These are phyloP conservation scores for Drosophila incognita DNA, from an alignment of 2,888 invertebrate species.

Conservation along the genomic window DNA sequence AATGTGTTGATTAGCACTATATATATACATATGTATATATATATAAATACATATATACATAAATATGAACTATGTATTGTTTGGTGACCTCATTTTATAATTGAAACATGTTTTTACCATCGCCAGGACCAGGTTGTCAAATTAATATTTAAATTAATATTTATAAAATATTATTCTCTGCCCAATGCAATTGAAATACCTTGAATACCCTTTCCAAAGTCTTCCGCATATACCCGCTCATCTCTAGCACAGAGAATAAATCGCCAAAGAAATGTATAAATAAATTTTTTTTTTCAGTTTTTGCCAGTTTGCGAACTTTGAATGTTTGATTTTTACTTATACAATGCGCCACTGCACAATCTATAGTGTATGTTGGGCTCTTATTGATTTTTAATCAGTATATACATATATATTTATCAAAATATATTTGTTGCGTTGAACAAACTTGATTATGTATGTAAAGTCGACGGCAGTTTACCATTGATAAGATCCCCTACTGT, in stretches of 20 bases:
- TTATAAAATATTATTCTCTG: not conserved
- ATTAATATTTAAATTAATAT: not conserved
- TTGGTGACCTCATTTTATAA: not conserved
- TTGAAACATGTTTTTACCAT: not conserved
- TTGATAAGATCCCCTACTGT: slow-evolving; percentile 28
- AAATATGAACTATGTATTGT: not conserved
- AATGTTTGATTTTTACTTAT: not conserved
- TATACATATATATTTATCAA: not conserved
- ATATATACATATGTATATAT: fast-evolving
- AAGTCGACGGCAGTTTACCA: slow-evolving; percentile 32
- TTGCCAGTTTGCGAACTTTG: slow-evolving; percentile 4
- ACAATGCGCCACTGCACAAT: slow-evolving; percentile 14
- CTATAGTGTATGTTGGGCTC: slow-evolving; percentile 1
- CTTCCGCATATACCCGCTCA: not conserved
- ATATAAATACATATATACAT: not conserved
- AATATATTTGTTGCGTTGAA: slow-evolving; percentile 25
- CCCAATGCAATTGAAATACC: not conserved
- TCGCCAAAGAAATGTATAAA: not conserved
- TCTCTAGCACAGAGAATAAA: slow-evolving; percentile 2
- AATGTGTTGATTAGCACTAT: not conserved
- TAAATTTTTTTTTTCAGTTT: slow-evolving; percentile 3
- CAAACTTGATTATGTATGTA: slow-evolving; percentile 14
- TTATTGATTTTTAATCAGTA: slow-evolving; percentile 28
- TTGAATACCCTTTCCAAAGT: not conserved
- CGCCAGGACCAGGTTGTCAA: not conserved